Conservation (phyloP, 2,888 invertebrate genomes). For the Eutolmus rufibarbis region DNA sequence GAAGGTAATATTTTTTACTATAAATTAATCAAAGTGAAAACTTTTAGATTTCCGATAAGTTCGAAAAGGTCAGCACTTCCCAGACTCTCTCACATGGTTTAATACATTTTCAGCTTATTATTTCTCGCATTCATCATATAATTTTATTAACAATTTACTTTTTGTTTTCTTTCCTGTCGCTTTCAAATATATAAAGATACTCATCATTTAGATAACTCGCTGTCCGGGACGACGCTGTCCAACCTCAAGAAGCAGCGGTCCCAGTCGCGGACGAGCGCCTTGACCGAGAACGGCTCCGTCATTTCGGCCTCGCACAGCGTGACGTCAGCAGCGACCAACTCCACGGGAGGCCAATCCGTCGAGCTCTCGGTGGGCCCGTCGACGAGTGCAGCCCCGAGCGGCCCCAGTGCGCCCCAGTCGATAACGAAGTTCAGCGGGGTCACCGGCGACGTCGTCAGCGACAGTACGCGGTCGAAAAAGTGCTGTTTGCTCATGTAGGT, state of each 20-base stretch:
- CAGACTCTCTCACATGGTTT: background rate
- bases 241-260: conserved; percentile 93
- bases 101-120: background rate
- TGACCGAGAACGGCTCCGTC: conserved; percentile 64
- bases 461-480: conserved; percentile 71
- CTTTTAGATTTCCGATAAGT: background rate
- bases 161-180: background rate
- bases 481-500: conserved; percentile 78
- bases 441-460: conserved; percentile 80
- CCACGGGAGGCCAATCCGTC: conserved; percentile 62
- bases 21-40: no score
- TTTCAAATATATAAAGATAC: conserved; percentile 49
- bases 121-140: background rate
- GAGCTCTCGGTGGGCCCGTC: conserved; percentile 59
- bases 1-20: background rate
- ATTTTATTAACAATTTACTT: conserved; percentile 16
- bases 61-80: background rate
- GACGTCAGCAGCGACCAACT: conserved; percentile 55
- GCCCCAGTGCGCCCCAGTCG: conserved; percentile 52
- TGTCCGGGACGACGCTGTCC: conserved; percentile 73
- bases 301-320: conserved; percentile 54
- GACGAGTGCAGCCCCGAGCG: conserved; percentile 36
- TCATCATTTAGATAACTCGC: conserved; percentile 53
- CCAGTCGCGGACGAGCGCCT: conserved; percentile 72
- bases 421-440: conserved; percentile 72